Percentiles rank a stretch among this genome's conserved stretches.
Conservation (phyloP, 2,888 invertebrate genomes). For the Neria commutata region DNA sequence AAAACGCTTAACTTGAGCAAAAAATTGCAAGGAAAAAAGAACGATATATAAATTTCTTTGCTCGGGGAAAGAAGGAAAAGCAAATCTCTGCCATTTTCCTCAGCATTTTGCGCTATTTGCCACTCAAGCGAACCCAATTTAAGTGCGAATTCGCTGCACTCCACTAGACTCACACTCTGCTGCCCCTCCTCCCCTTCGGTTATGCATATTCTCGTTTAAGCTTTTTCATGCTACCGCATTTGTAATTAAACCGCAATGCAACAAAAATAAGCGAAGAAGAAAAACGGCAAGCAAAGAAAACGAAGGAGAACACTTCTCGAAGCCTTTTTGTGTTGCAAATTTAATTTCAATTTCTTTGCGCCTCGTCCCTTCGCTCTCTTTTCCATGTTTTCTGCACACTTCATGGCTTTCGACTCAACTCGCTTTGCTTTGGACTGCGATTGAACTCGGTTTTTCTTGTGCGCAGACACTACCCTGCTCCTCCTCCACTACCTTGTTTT, state of each 20-base stretch:
- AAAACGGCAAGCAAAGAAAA: slow-evolving; percentile 6
- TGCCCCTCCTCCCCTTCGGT: not conserved
- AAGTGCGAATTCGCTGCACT: no score
- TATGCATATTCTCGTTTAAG: slow-evolving; percentile 1
- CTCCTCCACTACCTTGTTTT: not conserved
- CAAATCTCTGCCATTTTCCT: no score
- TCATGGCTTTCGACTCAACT: not conserved
- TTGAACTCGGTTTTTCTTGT: not conserved
- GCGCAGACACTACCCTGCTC: no score
- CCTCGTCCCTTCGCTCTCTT: not conserved
- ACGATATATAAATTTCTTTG: no score
- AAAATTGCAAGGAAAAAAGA: no score
- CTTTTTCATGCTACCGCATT: slow-evolving; percentile 19
- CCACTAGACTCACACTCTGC: no score
- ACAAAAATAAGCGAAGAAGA: slow-evolving; percentile 7
- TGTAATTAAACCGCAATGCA: slow-evolving; percentile 29
- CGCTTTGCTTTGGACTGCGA: not conserved
- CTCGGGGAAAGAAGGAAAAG: slow-evolving; percentile 5
- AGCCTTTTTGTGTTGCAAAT: slow-evolving; percentile 21
- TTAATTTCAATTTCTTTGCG: slow-evolving; percentile 26
- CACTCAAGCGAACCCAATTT: slow-evolving; percentile 30
- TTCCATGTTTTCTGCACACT: not conserved
- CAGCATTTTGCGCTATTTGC: no score
- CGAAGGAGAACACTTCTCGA: not conserved
- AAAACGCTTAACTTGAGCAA: no score